Percentiles rank a stretch among this genome's conserved stretches.
Conservation (phyloP, 2,113 vertebrate species). For the Perca schrenkii region DNA sequence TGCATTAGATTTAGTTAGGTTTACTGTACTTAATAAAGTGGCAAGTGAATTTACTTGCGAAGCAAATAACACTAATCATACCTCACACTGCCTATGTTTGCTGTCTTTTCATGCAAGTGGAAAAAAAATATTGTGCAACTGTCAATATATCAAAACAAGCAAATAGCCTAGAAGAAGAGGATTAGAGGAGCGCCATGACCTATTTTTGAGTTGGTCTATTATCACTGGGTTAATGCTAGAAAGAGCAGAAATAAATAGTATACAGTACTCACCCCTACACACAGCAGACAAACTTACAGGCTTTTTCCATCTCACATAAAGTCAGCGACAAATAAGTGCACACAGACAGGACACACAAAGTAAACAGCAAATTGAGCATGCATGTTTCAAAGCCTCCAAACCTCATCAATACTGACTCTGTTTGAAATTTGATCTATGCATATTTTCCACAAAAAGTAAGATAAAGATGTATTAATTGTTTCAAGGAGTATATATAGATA, state of each 20-base stretch:
- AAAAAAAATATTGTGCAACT: neutral
- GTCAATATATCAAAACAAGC: neutral
- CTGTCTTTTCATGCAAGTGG: neutral
- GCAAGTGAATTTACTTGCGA: neutral
- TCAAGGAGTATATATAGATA: neutral
- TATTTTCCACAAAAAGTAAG: neutral
- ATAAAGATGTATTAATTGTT: neutral
- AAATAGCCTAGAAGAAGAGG: neutral
- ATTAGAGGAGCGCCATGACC: neutral
- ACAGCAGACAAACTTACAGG: neutral
- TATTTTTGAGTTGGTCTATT: neutral
- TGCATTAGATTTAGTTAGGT: neutral
- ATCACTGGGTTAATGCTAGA: neutral
- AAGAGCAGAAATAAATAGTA: neutral
- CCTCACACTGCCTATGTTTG: neutral
- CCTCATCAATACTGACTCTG: neutral
- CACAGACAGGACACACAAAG: conserved; percentile 7
- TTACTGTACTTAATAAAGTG: neutral
- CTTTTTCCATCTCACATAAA: neutral
- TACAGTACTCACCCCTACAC: neutral
- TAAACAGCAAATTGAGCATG: neutral
- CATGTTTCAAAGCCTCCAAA: neutral
- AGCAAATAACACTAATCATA: neutral
- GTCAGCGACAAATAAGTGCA: neutral
- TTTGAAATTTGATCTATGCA: neutral